A percentile compares a stretch with the other conserved stretches of the same genome.
Conservation (phyloP, 2,888 invertebrate genomes). For the Scaptomyza polygonia region DNA sequence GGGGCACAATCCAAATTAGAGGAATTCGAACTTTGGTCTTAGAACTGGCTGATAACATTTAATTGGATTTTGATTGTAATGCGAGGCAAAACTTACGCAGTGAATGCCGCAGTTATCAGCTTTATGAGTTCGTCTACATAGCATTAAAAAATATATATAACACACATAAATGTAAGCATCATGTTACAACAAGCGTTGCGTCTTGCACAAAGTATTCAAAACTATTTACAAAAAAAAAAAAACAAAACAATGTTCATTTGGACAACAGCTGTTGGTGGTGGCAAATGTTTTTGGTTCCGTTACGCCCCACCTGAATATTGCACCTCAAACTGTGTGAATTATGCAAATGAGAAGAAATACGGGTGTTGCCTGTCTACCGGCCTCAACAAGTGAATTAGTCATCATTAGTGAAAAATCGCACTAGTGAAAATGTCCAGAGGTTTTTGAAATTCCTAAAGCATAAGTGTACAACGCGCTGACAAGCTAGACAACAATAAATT, state of each 20-base stretch:
- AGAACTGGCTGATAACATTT: slow-evolving; percentile 64
- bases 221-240: slow-evolving; percentile 10
- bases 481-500: slow-evolving; percentile 26
- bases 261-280: slow-evolving; percentile 26
- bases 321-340: slow-evolving; percentile 66
- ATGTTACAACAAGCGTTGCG: background rate
- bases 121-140: background rate
- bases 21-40: slow-evolving; percentile 41
- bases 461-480: slow-evolving; percentile 56
- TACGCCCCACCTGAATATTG: slow-evolving; percentile 57
- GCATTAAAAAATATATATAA: slow-evolving; percentile 1
- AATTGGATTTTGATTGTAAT: slow-evolving; percentile 73
- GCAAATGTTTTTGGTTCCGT: slow-evolving; percentile 13
- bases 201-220: background rate
- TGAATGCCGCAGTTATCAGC: slow-evolving; percentile 59
- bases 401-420: slow-evolving; percentile 70
- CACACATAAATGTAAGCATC: slow-evolving; percentile 15
- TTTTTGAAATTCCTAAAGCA: slow-evolving; percentile 67
- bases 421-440: slow-evolving; percentile 53
- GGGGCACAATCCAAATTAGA: slow-evolving; percentile 16
- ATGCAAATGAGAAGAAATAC: slow-evolving; percentile 50
- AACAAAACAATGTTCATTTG: background rate
- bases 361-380: slow-evolving; percentile 29
- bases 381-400: slow-evolving; percentile 65
- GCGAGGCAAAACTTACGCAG: slow-evolving; percentile 37